phyloP scores from a whole-genome alignment of 2,113 vertebrate species.

The Perca fluviatilis region DNA sequence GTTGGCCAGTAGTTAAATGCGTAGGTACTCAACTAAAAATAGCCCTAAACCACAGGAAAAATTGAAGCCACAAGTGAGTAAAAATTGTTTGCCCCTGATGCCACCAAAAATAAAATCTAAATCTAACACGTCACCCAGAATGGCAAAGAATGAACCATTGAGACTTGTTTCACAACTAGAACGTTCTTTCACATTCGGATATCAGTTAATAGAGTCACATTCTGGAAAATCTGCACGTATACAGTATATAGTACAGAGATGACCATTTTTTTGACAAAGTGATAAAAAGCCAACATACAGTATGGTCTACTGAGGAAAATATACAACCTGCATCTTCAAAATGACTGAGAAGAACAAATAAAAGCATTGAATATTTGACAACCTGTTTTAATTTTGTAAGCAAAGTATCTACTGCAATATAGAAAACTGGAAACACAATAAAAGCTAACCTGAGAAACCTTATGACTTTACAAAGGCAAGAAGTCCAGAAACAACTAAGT shows the following conservation, averaged over 20 bases:
- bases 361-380: not conserved
- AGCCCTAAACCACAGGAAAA: slow-evolving; percentile 81
- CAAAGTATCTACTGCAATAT: not conserved
- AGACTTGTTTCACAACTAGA: slow-evolving; percentile 57
- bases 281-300: not conserved
- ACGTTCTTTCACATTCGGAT: slow-evolving; percentile 29
- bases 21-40: slow-evolving; percentile 83
- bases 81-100: slow-evolving; percentile 76
- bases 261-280: slow-evolving; percentile 21
- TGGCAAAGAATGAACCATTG: slow-evolving; percentile 73
- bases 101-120: slow-evolving; percentile 71
- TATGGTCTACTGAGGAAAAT: not conserved
- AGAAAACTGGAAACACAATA: not conserved
- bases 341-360: not conserved
- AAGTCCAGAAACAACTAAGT: not conserved
- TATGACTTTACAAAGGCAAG: not conserved
- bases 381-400: not conserved
- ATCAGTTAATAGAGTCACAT: slow-evolving; percentile 42
- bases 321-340: not conserved
- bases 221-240: slow-evolving; percentile 47
- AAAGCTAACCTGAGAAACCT: not conserved
- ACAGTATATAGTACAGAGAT: slow-evolving; percentile 24
- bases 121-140: slow-evolving; percentile 71
- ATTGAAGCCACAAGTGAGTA: slow-evolving; percentile 73
- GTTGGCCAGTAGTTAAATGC: slow-evolving; percentile 80